Evolutionary conservation across 2,888 invertebrate species (phyloP).

Genomic region (Hyalella azteca): DNA sequence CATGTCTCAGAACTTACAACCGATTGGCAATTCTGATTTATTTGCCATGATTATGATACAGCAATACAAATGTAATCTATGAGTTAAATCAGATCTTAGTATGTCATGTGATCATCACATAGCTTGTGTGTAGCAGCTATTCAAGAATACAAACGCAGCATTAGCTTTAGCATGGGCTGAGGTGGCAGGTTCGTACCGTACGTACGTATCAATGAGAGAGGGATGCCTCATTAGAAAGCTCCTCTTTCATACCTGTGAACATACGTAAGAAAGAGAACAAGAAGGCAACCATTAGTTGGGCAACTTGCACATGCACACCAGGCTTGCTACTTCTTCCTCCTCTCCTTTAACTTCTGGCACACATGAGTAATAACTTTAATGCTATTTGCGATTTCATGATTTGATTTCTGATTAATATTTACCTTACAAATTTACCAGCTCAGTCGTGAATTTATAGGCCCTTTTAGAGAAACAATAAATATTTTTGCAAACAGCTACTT

Average conservation of each 20-base stretch:
- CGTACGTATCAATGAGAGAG: conserved; percentile 22
- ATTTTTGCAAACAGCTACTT: no score
- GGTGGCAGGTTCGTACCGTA: conserved; percentile 21
- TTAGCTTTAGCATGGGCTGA: conserved; percentile 28
- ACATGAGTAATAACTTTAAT: background rate
- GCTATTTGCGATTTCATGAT: background rate
- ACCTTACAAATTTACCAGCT: background rate
- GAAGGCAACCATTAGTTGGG: conserved; percentile 28
- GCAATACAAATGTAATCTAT: background rate
- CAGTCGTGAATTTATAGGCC: no score
- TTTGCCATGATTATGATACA: background rate
- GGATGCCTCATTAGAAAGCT: conserved; percentile 18
- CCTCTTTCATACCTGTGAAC: conserved; percentile 36
- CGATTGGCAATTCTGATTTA: background rate
- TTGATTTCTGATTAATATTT: background rate
- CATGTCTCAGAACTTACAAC: background rate
- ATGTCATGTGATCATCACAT: conserved; percentile 18
- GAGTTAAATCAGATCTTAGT: background rate
- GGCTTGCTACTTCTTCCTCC: background rate
- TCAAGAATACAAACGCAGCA: conserved; percentile 16
- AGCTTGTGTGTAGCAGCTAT: background rate
- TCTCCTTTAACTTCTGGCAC: background rate
- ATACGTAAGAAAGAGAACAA: conserved; percentile 34
- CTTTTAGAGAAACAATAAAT: no score
- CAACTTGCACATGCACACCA: conserved; percentile 20